Base-by-base conservation (phyloP, 2,888 invertebrate genomes). In the Scaptomyza reducta region DNA sequence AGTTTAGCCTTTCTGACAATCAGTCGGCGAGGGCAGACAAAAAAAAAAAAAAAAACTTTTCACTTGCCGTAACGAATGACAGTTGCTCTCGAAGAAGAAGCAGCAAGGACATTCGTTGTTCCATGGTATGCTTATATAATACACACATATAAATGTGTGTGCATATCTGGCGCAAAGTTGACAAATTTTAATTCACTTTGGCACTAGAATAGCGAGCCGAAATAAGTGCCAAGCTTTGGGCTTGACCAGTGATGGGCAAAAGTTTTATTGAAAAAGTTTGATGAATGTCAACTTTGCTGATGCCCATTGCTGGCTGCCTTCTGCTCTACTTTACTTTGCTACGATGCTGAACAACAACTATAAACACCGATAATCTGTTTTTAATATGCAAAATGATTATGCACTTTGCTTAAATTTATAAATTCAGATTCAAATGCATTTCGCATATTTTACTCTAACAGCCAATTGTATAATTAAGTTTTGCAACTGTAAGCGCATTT, bases 241-340 rank as follows among this genome's bases (percentile, higher is more conserved):
- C 38, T 57, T 49, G 67, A 59, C 45, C 76, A 53, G 58, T 45
- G 56, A 54, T 53, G 61, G 51, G 78, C 40, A 67, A 87, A 83
- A 83, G 83, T 83, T 87, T 87, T 83, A 83, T 83, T 83, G 87
- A 85, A 83, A 83, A 83, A 83, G 85, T 83, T 83, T 81, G 70
- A 87, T 85, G 82, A 85, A 85, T 85, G 85, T 76, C 71, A 85
- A 74, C 67, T 74, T 76, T 70, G 66, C 71, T 64, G 47, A 55
- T 51, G 61, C 44, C 18, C 14, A 31, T 31, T 31, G 31, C n/a
- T 22, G n/a, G 13, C 31, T 1, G 16, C 46, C 49, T 4, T 27
- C 44, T 10, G 0, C 16, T 9, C 1, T 1, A 10, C n/a, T 0
- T 5, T 14, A 1, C 27, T 38, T 27, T 27, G 27, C 7, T 27